Conservation (phyloP, 53 echinoderm and acorn worm species). For the Holothuria scabra region DNA sequence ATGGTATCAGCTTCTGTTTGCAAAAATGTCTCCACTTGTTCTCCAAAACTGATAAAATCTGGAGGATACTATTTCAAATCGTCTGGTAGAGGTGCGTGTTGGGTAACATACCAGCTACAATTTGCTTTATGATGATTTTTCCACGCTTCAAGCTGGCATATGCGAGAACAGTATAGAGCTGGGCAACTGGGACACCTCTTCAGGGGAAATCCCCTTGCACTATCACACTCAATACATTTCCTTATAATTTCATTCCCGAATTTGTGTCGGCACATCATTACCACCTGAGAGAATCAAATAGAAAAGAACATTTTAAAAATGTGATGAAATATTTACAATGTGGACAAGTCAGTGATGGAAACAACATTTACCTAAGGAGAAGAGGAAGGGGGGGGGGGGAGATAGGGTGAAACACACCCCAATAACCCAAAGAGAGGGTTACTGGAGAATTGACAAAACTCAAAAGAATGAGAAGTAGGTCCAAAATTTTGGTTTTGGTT, state of each 20-base stretch:
- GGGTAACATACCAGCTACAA: slow-evolving; percentile 25
- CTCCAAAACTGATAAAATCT: too few relatives aligned
- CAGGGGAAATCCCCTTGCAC: slow-evolving; percentile 69
- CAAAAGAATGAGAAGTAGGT: too few relatives aligned
- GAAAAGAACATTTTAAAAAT: not conserved
- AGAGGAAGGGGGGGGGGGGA: not conserved
- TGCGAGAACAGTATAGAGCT: slow-evolving; percentile 84
- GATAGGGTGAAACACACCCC: too few relatives aligned
- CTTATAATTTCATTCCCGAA: slow-evolving; percentile 69
- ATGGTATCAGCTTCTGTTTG: too few relatives aligned
- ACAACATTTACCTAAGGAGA: not conserved
- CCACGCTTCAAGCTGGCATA: slow-evolving; percentile 87
- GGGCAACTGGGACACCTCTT: slow-evolving; percentile 84
- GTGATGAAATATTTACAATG: too few relatives aligned
- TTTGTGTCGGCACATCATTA: slow-evolving; percentile 68
- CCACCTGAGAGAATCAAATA: slow-evolving; percentile 54
- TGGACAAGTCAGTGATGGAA: too few relatives aligned
- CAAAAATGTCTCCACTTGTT: too few relatives aligned
- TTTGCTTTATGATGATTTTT: slow-evolving; percentile 77
- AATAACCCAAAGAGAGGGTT: too few relatives aligned
- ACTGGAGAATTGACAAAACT: too few relatives aligned
- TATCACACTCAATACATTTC: slow-evolving; percentile 75
- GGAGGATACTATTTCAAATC: too few relatives aligned
- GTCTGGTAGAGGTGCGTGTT: not conserved
- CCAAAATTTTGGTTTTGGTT: too few relatives aligned